A percentile compares a stretch with the other conserved stretches of the same genome.
Conservation (phyloP, 2,113 vertebrate species). For the Laticauda laticaudata region DNA sequence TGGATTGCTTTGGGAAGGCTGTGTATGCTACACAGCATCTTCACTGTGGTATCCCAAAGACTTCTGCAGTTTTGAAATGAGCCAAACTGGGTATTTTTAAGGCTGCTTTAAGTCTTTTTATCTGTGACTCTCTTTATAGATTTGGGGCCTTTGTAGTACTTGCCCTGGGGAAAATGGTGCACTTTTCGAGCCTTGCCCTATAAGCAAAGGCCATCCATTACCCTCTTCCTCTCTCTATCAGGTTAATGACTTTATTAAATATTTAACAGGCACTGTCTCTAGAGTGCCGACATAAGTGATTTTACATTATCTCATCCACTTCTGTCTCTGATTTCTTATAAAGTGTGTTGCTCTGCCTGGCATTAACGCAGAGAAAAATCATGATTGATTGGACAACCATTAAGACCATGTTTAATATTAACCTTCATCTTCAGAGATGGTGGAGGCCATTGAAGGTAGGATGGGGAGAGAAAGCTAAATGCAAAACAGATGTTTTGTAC, state of each 20-base stretch:
- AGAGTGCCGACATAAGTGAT: constrained; percentile 70
- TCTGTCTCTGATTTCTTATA: constrained; percentile 73
- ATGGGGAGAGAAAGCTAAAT: constrained; percentile 21
- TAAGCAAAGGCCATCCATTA: constrained; percentile 71
- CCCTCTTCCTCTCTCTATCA: constrained; percentile 60
- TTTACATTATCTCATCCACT: constrained; percentile 76
- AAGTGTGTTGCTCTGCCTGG: constrained; percentile 71
- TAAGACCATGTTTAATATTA: constrained; percentile 71
- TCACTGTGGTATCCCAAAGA: constrained; percentile 24
- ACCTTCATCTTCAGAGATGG: constrained; percentile 56
- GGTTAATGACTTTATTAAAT: constrained; percentile 81
- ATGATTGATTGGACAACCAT: constrained; percentile 73
- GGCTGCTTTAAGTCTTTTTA: constrained; percentile 59
- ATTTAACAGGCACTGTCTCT: constrained; percentile 71
- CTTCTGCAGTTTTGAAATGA: constrained; percentile 38
- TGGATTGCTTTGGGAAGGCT: constrained; percentile 37
- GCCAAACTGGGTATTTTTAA: constrained; percentile 51
- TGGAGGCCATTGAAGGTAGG: constrained; percentile 28
- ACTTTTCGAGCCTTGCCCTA: constrained; percentile 58
- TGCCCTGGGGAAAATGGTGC: constrained; percentile 61
- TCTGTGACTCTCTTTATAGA: constrained; percentile 68
- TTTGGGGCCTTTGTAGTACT: constrained; percentile 57
- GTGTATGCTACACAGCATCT: constrained; percentile 2
- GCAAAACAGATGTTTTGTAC: constrained; percentile 25
- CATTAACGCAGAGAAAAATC: constrained; percentile 68